Evolutionary conservation across 2,113 vertebrate genomes (phyloP), one percentile per base, ranked within the genome.

Genomic region (Ramphastos sulfuratus): DNA sequence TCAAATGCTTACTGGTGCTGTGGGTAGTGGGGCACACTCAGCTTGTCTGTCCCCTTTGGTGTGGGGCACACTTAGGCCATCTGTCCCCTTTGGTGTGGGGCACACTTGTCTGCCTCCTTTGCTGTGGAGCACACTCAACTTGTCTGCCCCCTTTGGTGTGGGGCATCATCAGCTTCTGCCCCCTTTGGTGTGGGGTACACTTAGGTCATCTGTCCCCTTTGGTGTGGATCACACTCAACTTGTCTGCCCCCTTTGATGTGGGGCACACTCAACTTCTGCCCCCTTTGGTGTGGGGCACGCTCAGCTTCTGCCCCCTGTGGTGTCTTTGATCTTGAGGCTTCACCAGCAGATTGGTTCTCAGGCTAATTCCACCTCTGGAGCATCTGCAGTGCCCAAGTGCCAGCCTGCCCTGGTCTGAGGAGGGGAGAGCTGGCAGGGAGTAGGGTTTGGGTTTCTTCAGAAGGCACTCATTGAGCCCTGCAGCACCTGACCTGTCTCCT

Each of bases 81-180:
- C 19, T 46, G 44, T 7, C 44, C 44, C 44, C 37, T 46, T 46
- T 46, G 44, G 44, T 46, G 15, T 46, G 58, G 25, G 6, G 3
- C 27, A 4, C 3, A 0, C 33, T 13, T 39, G 37, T 8, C 71
- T 46, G 30, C 5, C 8, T 12, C 23, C 3, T 1, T 4, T 15
- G 11, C 10, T 24, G 9, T 5, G 58, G 25, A 5, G 3, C 27
- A 4, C 3, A 0, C 37, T 27, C 0, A 0, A 10, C 27, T 13
- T 39, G 37, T 8, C 71, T 46, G 30, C 5, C 8, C 15, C 23
- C 3, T 1, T 4, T 15, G 11, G 12, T 24, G 44, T 46, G 50
- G 50, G 50, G 50, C 50, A 48, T 6, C 7, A 23, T 52, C 50
- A 25, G 50, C 6, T 13, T 7, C 23, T 48, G 48, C 20, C 48